Percentiles rank a stretch among this genome's conserved stretches.
Conservation (phyloP, 2,888 invertebrate species). For the Drosophila merina region DNA sequence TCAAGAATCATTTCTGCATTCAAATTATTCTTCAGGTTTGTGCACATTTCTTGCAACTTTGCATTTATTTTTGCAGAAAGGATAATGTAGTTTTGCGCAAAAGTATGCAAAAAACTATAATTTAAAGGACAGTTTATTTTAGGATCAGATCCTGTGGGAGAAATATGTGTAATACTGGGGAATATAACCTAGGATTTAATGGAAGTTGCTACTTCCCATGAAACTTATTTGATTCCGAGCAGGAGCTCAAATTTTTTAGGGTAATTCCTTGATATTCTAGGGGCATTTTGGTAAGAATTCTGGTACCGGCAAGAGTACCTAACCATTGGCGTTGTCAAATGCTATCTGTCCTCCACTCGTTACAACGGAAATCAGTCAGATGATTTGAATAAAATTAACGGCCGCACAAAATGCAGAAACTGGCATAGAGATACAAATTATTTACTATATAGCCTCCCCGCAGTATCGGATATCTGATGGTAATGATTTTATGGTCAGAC, state of each 20-base stretch:
- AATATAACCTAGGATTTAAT: too few species aligned
- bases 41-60: slow-evolving; percentile 7
- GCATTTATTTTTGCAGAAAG: background rate
- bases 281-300: too few species aligned
- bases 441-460: slow-evolving; percentile 15
- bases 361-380: slow-evolving; percentile 29
- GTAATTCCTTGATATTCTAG: too few species aligned
- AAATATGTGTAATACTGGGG: too few species aligned
- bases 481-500: slow-evolving; percentile 41
- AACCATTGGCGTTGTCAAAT: too few species aligned
- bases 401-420: slow-evolving; percentile 3
- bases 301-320: too few species aligned
- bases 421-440: slow-evolving; percentile 35
- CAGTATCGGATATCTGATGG: slow-evolving; percentile 36
- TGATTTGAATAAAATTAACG: background rate
- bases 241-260: too few species aligned
- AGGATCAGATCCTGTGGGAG: too few species aligned
- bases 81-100: background rate
- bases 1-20: slow-evolving; percentile 1
- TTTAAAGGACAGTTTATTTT: too few species aligned
- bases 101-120: background rate
- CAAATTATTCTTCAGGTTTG: background rate
- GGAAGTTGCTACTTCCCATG: too few species aligned
- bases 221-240: too few species aligned
- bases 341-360: background rate